Percentiles rank a stretch among this genome's conserved stretches.
Conservation (phyloP, 2,113 vertebrate genomes). For the Oryzias melastigma region DNA sequence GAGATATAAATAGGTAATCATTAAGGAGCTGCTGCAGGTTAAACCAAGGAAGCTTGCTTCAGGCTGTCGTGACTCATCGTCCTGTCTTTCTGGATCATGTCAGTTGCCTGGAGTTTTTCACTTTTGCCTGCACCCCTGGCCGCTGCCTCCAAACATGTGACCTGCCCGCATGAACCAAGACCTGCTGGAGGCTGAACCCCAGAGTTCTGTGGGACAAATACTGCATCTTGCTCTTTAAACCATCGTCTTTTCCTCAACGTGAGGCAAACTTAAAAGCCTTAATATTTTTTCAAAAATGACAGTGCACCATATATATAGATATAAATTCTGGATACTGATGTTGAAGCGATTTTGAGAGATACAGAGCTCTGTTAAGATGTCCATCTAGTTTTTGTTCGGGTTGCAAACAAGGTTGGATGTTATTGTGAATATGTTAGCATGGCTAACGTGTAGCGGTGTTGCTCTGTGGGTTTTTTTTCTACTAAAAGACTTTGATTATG, state of each 20-base stretch:
- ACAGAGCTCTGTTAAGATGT: no score
- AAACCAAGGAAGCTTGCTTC: constrained; percentile 44
- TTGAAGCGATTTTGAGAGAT: no score
- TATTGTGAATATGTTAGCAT: no score
- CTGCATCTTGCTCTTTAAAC: neutral
- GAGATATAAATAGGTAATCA: constrained; percentile 68
- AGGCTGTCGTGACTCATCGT: constrained; percentile 51
- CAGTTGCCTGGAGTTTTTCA: constrained; percentile 61
- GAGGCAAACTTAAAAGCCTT: no score
- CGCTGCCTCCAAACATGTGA: constrained; percentile 15
- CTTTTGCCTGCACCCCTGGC: constrained; percentile 42
- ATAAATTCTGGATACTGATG: no score
- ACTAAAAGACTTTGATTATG: no score
- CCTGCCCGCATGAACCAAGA: neutral
- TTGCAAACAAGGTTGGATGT: no score
- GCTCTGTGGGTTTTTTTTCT: no score
- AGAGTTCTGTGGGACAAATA: neutral
- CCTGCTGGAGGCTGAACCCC: neutral
- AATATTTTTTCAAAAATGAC: no score
- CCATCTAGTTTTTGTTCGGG: no score
- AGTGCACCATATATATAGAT: no score
- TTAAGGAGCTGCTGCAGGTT: constrained; percentile 57
- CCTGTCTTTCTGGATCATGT: constrained; percentile 65
- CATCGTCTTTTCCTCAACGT: neutral
- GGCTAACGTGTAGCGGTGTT: no score